Conservation (phyloP, 2,113 vertebrate genomes). For the Procavia capensis region DNA sequence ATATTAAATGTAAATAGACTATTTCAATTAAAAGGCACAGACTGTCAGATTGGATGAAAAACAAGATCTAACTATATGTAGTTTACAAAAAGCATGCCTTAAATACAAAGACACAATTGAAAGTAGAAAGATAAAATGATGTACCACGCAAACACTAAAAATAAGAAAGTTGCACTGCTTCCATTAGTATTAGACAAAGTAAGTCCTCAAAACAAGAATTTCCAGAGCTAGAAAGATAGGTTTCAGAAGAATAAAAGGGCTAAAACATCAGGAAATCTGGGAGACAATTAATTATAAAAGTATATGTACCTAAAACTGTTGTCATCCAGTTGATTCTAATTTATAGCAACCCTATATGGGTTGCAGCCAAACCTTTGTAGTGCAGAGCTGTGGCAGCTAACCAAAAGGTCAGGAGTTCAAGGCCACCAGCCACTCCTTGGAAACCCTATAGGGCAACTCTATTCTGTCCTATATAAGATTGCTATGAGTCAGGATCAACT, state of each 20-base stretch:
- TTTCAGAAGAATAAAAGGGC: neutral
- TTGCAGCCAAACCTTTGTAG: no score
- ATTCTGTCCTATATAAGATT: no score
- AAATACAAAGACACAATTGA: neutral
- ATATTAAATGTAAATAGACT: neutral
- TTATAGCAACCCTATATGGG: no score
- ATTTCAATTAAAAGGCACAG: neutral
- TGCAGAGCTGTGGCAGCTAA: no score
- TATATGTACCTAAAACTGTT: neutral
- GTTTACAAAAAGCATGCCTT: neutral
- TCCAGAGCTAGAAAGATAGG: neutral
- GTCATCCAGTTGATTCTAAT: no score
- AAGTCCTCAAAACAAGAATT: neutral
- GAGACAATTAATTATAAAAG: neutral
- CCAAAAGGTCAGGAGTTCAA: no score
- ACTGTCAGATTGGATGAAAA: neutral
- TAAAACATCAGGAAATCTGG: neutral
- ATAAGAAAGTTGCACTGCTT: neutral
- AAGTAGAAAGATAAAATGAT: neutral
- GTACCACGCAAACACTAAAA: neutral
- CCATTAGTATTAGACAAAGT: neutral
- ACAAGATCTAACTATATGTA: neutral
- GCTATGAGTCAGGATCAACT: no score
- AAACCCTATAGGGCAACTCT: no score
- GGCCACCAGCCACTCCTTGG: no score